Base-by-base conservation (phyloP, 1,140 invertebrate genomes). In the Heliothis virescens region DNA sequence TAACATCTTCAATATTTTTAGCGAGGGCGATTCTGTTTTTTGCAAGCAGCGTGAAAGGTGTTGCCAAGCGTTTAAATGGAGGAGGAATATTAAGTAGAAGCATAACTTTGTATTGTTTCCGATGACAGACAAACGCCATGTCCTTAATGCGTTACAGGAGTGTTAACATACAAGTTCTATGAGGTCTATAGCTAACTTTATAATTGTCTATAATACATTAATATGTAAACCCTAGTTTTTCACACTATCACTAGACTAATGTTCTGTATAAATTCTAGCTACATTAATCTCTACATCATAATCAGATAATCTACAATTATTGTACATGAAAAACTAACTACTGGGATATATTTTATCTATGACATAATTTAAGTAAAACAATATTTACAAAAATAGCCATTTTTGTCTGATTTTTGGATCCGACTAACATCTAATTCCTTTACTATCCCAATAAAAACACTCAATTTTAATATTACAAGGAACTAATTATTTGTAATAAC, bases 371-470 rank as follows among this genome's bases (percentile, higher is more conserved):
- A 92, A 91, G 91, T 93, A 91, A 93, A 91, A 92, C 79, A 83
- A 90, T 94, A 94, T 94, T 94, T 94, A 94, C 93, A 94, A 94
- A 93, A 94, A 93, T 94, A 94, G 91, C 91, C 92, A 91, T 87
- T 90, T 76, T 89, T 88, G 84, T 91, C 83, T 90, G 86, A 89
- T 65, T 87, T 90, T 91, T 91, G 89, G 89, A 91, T 90, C 86
- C 82, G 81, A 84, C 87, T 92, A 92, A 79, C 83, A 48, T 86
- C 86, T 89, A 91, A 86, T 82, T 83, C 87, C 47, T 63, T 90
- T 81, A 79, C 72, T 84, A 85, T 83, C 77, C 85, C 83, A 87
- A 87, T 80, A 81, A 84, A 88, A 87, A 90, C 79, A 79, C 88
- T 86, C 86, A 81, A 84, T 65, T 84, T 79, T 80, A 79, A 83